Base-by-base conservation (phyloP, 2,797 vertebrate species). In the Lepus townsendii region DNA sequence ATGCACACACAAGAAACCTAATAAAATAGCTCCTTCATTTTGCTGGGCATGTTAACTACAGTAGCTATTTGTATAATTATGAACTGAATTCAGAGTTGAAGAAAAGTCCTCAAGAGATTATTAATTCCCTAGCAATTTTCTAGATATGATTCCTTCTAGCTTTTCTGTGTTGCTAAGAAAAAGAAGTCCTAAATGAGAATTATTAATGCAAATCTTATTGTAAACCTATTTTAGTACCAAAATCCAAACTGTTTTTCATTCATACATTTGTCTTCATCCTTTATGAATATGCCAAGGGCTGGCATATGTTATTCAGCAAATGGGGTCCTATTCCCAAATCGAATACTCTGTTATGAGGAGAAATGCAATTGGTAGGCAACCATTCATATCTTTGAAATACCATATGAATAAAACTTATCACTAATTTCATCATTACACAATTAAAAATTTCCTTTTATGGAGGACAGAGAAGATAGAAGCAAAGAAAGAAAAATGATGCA, bases 361-460 rank as follows among this genome's bases (percentile, higher is more conserved):
- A 80, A 11, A 7, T 87, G 1, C 52, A 66, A 72, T 84, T 84
- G 80, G n/a, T 69, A 95, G 78, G 42, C 30, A 83, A 38, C 22
- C 11, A 66, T 52, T 94, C 3, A 30, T 20, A 3, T 30, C 91
- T 77, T 63, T 60, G 22, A 78, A 78, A 13, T 19, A 78, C 13
- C 22, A 65, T 68, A 3, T 86, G 52, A 93, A 78, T 22, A 75
- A 5, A 82, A 38, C 66, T 52, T 71, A 63, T 87, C 66, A 63
- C n/a, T 32, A n/a, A 47, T 72, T 24, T 95, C n/a, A 91, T 13
- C 71, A 69, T 84, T 69, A 75, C 5, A 35, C 13, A 76, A 42
- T 35, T 35, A 60, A 91, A 82, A 69, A 87, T 92, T 32, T 65
- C 76, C 54, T 78, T 79, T 93, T 90, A 62, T 26, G 30, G n/a